phyloP scores from a whole-genome alignment of 2,113 vertebrate species.

The Apistogramma diplotaenia region DNA sequence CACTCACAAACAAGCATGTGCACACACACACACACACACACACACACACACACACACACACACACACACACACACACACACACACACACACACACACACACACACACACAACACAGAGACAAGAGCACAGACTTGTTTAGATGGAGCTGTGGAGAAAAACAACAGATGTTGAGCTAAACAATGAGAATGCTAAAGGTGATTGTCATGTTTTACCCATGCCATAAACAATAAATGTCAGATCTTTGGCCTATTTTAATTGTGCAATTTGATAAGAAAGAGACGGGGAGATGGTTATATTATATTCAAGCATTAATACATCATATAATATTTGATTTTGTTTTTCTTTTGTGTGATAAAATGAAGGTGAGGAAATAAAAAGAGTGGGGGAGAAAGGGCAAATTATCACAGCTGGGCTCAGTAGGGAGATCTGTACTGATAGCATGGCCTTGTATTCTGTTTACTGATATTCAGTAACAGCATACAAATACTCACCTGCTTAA shows the following conservation, averaged over 20 bases:
- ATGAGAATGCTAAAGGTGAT: not conserved
- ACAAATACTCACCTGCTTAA: constrained; percentile 49
- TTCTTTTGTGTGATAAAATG: not conserved
- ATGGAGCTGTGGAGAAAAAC: constrained; percentile 23
- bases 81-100: too few relatives aligned
- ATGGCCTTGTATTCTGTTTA: constrained; percentile 47
- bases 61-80: not conserved
- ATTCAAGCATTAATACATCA: not conserved
- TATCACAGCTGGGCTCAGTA: constrained; percentile 48
- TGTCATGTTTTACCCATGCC: not conserved
- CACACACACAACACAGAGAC: not conserved
- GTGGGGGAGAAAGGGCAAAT: constrained; percentile 26
- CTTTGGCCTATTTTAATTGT: constrained; percentile 2
- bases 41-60: not conserved
- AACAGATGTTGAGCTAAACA: constrained; percentile 45
- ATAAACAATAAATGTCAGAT: constrained; percentile 2
- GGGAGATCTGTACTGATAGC: constrained; percentile 20
- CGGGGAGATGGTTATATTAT: not conserved
- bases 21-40: too few relatives aligned
- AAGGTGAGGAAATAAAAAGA: constrained; percentile 10
- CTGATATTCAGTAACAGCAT: constrained; percentile 40
- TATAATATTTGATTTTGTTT: not conserved
- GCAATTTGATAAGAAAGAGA: not conserved
- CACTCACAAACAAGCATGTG: too few relatives aligned
- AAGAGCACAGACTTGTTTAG: not conserved